Conservation (phyloP, 2,797 vertebrate genomes). For the Anguilla megastoma region DNA sequence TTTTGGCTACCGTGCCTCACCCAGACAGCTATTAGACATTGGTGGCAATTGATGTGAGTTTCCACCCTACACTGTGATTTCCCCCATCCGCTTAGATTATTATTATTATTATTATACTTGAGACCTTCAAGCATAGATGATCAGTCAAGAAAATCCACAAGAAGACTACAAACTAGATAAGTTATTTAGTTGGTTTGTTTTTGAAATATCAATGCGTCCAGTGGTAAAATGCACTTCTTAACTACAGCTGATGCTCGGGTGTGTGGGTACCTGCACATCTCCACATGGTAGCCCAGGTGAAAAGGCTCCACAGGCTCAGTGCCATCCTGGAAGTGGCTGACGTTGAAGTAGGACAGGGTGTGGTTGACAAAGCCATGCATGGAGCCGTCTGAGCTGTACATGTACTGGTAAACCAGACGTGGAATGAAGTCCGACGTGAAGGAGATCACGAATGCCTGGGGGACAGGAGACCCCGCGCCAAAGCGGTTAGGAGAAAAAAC, state of each 20-base stretch:
- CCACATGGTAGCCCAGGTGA: conserved; percentile 81
- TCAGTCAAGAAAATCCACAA: not conserved
- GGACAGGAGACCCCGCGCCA: conserved; percentile 15
- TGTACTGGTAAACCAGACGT: conserved; percentile 96
- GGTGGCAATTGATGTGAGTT: not conserved
- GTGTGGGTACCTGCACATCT: conserved; percentile 86
- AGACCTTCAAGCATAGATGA: not conserved
- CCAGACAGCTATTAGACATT: not conserved
- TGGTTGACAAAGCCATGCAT: conserved; percentile 98
- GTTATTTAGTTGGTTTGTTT: not conserved
- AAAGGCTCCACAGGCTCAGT: conserved; percentile 82
- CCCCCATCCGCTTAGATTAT: not conserved
- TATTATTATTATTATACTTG: not conserved
- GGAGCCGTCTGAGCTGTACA: conserved; percentile 92
- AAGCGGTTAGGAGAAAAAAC: not conserved
- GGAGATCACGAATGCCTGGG: conserved; percentile 96
- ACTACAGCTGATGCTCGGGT: not conserved
- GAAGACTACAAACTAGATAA: not conserved
- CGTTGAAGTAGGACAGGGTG: conserved; percentile 95
- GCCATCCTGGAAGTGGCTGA: conserved; percentile 90
- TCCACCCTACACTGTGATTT: not conserved
- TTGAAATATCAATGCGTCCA: not conserved
- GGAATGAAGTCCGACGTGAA: conserved; percentile 99
- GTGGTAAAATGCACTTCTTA: not conserved
- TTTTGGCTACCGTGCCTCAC: not conserved